Conservation (phyloP, 2,888 invertebrate genomes). For the Labia minor region DNA sequence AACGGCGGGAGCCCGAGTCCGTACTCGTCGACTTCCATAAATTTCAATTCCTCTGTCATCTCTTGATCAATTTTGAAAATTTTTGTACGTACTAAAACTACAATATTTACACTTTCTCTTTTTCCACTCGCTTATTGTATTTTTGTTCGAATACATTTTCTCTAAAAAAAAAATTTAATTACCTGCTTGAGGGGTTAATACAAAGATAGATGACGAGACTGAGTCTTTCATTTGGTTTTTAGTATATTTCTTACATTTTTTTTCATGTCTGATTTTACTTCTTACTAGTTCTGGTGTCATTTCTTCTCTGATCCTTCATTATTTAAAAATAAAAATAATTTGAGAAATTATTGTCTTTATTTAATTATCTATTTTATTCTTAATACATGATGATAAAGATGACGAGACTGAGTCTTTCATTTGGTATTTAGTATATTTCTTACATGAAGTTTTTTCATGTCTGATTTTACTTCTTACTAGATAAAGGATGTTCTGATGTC, state of each 20-base stretch:
- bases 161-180: too few species aligned
- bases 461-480: conserved; percentile 5
- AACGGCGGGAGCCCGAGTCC: too few species aligned
- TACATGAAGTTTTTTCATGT: conserved; percentile 19
- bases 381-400: conserved; percentile 22
- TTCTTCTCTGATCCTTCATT: conserved; percentile 20
- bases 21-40: too few species aligned
- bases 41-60: too few species aligned
- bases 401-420: conserved; percentile 23
- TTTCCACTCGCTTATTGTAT: too few species aligned
- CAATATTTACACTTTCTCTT: too few species aligned
- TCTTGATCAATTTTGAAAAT: too few species aligned
- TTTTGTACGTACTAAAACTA: too few species aligned
- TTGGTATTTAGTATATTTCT: background rate
- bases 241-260: conserved; percentile 1
- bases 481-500: conserved; percentile 21
- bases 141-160: too few species aligned
- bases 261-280: conserved; percentile 17
- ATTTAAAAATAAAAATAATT: too few species aligned
- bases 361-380: background rate
- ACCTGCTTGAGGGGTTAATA: too few species aligned
- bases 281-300: conserved; percentile 21
- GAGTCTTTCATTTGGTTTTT: conserved; percentile 18
- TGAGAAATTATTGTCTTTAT: too few species aligned
- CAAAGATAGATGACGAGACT: conserved; percentile 26